Evolutionary conservation across 2,888 invertebrate species (phyloP).

Genomic region (Drosophila neotestacea): DNA sequence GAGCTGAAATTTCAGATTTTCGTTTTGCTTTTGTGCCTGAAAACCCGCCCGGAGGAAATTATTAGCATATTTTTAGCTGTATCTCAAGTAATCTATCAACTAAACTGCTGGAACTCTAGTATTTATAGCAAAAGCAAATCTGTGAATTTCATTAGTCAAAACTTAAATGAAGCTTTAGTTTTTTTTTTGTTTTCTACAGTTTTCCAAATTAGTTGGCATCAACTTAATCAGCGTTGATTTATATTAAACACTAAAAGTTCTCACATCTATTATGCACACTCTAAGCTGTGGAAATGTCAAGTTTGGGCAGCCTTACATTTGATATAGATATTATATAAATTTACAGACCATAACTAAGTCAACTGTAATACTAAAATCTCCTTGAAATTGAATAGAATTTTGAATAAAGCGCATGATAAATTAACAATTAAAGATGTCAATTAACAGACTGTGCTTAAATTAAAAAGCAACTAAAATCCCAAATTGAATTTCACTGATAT

Average conservation of each 20-base stretch:
- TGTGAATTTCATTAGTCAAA: slow-evolving; percentile 11
- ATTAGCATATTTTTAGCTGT: not conserved
- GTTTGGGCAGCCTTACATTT: not conserved
- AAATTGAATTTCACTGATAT: not conserved
- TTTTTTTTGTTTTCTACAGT: not conserved
- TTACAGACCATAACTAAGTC: not conserved
- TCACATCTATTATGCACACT: slow-evolving; percentile 2
- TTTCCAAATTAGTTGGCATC: not conserved
- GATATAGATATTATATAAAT: not conserved
- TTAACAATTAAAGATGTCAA: not conserved
- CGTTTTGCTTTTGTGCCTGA: not conserved
- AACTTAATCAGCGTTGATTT: slow-evolving; percentile 5
- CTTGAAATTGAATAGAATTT: too few relatives aligned
- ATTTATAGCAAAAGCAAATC: slow-evolving; percentile 2
- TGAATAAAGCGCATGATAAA: too few relatives aligned
- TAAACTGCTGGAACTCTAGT: not conserved
- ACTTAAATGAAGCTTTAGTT: not conserved
- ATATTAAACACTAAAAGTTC: not conserved
- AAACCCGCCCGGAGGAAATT: not conserved
- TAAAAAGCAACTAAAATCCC: not conserved
- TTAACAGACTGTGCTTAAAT: not conserved
- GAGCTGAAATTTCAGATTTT: slow-evolving; percentile 35
- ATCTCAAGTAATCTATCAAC: slow-evolving; percentile 2
- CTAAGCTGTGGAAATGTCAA: not conserved
- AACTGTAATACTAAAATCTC: not conserved